Conservation (phyloP, 1,140 invertebrate genomes). For the Brachionus rubens region DNA sequence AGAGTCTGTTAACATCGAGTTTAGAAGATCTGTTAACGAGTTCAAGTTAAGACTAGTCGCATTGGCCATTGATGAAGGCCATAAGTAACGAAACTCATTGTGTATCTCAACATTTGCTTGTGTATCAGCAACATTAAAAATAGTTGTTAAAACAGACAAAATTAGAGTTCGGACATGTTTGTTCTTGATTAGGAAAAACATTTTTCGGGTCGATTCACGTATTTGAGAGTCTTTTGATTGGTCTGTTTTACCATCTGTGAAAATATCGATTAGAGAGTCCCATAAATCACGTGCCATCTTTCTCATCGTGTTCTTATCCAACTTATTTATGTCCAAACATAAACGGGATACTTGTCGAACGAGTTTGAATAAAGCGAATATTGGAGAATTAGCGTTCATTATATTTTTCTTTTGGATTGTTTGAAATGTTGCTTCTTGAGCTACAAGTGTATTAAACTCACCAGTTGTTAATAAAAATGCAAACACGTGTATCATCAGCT, state of each 20-base stretch:
- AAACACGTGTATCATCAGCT: background rate
- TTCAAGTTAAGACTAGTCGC: background rate
- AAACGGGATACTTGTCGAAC: slow-evolving; percentile 22
- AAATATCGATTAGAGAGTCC: slow-evolving; percentile 4
- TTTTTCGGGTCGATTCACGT: background rate
- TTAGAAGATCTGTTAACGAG: slow-evolving; percentile 22
- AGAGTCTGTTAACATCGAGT: background rate
- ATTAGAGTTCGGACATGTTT: background rate
- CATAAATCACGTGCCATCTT: slow-evolving; percentile 32
- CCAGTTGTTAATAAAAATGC: slow-evolving; percentile 6
- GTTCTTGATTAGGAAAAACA: slow-evolving; percentile 34
- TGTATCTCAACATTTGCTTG: slow-evolving; percentile 37
- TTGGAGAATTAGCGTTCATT: background rate
- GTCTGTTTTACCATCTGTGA: slow-evolving; percentile 3
- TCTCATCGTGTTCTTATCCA: background rate
- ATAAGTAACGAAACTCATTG: slow-evolving; percentile 19
- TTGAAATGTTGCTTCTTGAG: background rate
- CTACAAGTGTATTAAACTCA: background rate
- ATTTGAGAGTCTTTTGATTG: background rate
- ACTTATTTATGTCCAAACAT: slow-evolving; percentile 7
- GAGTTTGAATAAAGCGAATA: background rate
- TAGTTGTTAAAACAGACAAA: slow-evolving; percentile 19
- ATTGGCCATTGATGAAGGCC: slow-evolving; percentile 27
- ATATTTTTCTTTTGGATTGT: slow-evolving; percentile 18
- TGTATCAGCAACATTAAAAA: slow-evolving; percentile 40